A percentile compares a stretch with the other conserved stretches of the same genome.
Evolutionary conservation across 2,797 vertebrate species (phyloP).

Genomic region (Peromyscus nudipes): DNA sequence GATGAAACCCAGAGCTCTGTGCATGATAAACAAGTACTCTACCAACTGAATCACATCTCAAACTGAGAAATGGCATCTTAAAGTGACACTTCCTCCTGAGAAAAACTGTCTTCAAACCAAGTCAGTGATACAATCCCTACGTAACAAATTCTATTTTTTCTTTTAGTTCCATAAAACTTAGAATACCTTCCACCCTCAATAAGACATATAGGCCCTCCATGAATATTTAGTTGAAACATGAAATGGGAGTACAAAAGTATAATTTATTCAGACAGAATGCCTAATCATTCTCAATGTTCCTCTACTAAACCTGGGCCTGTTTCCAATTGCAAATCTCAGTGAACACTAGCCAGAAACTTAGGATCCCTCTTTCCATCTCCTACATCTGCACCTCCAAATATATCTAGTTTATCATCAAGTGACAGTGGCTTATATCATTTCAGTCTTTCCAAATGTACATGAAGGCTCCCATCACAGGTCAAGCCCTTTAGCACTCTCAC

Average conservation of each 20-base stretch:
- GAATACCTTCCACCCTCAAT: constrained; percentile 53
- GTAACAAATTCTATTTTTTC: constrained; percentile 28
- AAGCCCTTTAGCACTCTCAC: not conserved
- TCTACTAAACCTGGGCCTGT: constrained; percentile 5
- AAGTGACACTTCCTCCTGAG: constrained; percentile 15
- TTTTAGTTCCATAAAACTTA: constrained; percentile 63
- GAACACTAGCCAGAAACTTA: constrained; percentile 62
- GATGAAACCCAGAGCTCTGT: not conserved
- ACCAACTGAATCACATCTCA: not conserved
- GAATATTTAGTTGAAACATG: constrained; percentile 53
- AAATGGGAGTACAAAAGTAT: constrained; percentile 46
- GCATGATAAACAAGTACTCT: not conserved
- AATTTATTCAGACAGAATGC: constrained; percentile 56
- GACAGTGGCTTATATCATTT: not conserved
- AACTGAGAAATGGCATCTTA: constrained; percentile 27
- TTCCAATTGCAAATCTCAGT: constrained; percentile 14
- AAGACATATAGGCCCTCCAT: not conserved
- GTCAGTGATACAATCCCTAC: constrained; percentile 31
- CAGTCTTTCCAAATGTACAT: constrained; percentile 46
- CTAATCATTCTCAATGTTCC: constrained; percentile 29
- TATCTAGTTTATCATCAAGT: constrained; percentile 4
- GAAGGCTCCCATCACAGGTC: not conserved
- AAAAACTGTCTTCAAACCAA: constrained; percentile 65
- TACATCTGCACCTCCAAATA: not conserved
- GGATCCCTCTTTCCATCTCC: constrained; percentile 3